Conservation (phyloP, 1,140 invertebrate species). For the Diploscapter pachys region DNA sequence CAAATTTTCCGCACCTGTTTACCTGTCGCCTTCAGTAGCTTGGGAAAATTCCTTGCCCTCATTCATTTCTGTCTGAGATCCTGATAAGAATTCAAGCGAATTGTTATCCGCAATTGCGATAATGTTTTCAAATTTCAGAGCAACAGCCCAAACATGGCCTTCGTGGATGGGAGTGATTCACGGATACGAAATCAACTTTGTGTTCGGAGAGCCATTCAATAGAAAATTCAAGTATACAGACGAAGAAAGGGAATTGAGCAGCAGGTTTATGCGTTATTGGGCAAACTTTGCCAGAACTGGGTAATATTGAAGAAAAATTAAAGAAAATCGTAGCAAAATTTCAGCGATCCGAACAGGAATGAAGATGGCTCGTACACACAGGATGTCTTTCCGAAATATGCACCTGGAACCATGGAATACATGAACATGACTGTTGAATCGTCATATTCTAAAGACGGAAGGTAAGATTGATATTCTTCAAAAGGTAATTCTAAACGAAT, state of each 20-base stretch:
- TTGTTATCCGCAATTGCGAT: too few relatives aligned
- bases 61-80: too few relatives aligned
- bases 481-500: too few relatives aligned
- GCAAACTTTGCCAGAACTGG: conserved; percentile 91
- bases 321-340: conserved; percentile 6
- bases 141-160: conserved; percentile 77
- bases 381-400: conserved; percentile 80
- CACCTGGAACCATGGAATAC: conserved; percentile 76
- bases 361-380: conserved; percentile 69
- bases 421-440: conserved; percentile 77
- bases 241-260: conserved; percentile 78
- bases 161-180: conserved; percentile 92
- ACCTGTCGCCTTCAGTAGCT: too few relatives aligned
- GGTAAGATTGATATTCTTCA: too few relatives aligned
- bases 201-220: conserved; percentile 88
- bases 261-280: conserved; percentile 88
- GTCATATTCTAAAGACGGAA: conserved; percentile 36
- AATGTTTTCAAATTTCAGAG: conserved; percentile 29
- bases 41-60: too few relatives aligned
- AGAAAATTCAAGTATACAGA: conserved; percentile 67
- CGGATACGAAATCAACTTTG: conserved; percentile 88
- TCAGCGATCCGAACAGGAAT: conserved; percentile 75
- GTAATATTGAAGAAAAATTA: conserved; percentile 61
- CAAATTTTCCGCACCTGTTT: too few relatives aligned
- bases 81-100: too few relatives aligned